Base-by-base conservation (phyloP, 2,797 vertebrate species). In the Brotula barbata region DNA sequence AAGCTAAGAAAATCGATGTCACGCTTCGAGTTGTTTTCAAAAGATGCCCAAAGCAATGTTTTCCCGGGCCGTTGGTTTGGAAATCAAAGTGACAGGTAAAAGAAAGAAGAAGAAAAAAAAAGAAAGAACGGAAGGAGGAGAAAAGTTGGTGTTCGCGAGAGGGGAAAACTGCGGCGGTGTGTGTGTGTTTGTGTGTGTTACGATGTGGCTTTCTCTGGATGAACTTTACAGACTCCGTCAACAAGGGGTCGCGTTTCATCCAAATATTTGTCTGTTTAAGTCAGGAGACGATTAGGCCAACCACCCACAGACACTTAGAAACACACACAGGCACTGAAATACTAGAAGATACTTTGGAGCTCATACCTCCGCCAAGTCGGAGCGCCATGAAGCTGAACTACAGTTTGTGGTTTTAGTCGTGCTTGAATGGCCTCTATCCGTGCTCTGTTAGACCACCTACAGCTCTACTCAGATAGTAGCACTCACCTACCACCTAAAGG, bases 1-100 rank as follows among this genome's bases (percentile, higher is more conserved):
- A 72, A 63, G 82, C 86, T 68, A 68, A 72, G 76, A 83, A 84
- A 90, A 89, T 89, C 85, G 82, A 89, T 88, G 88, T 88, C 85
- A 84, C 71, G 78, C 77, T 81, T 71, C 56, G 70, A 58, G 70
- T 77, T 46, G 61, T 49, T 78, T 77, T 84, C 74, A 84, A 83
- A 82, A 81, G 74, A 73, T 62, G 64, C 66, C 78, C 68, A 67
- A 47, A 86, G 83, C 76, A 71, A 68, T 72, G 74, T 77, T 84
- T 79, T 78, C 64, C 40, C 68, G 57, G 71, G 58, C 68, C 74
- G 58, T 49, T 65, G 64, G 63, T 83, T 76, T 75, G 50, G 68
- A 80, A 86, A 85, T 87, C 72, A 81, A 87, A 83, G 77, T 82
- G 78, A 86, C 68, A 57, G 58, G 50, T 68, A 60, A 7, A 6